A percentile compares a stretch with the other conserved stretches of the same genome.
Conservation (phyloP, 2,113 vertebrate genomes). For the Brachionichthys hirsutus region DNA sequence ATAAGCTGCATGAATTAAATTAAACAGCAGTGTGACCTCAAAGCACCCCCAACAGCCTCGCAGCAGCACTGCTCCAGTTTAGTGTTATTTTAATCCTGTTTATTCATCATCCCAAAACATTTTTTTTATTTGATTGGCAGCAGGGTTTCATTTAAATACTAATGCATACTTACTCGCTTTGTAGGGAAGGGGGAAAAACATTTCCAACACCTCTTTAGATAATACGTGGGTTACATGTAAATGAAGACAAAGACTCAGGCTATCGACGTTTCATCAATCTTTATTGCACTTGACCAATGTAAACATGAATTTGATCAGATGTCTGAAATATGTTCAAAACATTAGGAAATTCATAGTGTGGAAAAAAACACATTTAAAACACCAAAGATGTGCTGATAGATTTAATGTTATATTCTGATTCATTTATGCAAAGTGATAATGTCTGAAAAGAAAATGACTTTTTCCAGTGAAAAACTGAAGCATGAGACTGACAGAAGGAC, state of each 20-base stretch:
- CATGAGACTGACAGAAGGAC: conserved; percentile 72
- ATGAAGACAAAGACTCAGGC: not conserved
- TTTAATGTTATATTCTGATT: no score
- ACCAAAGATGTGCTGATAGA: no score
- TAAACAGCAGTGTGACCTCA: conserved; percentile 26
- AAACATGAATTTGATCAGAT: conserved; percentile 56
- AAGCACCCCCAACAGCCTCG: conserved; percentile 12
- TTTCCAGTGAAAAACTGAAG: not conserved
- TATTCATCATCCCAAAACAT: conserved; percentile 8
- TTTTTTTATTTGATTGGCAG: not conserved
- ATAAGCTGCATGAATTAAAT: conserved; percentile 27
- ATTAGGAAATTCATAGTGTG: conserved; percentile 30
- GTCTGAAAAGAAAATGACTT: no score
- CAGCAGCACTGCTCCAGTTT: conserved; percentile 29
- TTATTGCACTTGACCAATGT: conserved; percentile 80
- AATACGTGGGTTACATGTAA: not conserved
- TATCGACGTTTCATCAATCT: conserved; percentile 37
- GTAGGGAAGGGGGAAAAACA: not conserved
- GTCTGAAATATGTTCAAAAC: conserved; percentile 40
- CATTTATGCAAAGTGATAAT: no score
- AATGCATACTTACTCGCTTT: not conserved
- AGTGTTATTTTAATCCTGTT: conserved; percentile 7
- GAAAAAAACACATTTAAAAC: not conserved
- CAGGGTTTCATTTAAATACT: not conserved
- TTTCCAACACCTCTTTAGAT: not conserved